Evolutionary conservation across 2,113 vertebrate genomes (phyloP), one percentile per base, ranked within the genome.

Genomic region (Vombatus ursinus): DNA sequence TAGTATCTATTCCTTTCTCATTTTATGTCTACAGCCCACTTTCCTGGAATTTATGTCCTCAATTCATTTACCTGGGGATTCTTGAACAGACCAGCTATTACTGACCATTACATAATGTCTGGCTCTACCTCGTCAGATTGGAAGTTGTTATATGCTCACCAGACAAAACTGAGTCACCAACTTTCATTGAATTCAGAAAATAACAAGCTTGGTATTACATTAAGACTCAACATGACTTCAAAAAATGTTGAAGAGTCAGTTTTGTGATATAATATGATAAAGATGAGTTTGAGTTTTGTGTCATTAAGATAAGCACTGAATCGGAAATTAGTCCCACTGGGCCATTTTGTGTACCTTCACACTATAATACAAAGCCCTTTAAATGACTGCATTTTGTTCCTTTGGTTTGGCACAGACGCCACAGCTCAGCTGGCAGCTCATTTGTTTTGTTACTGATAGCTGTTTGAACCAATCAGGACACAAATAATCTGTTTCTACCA

Each of bases 361-460:
- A 26, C 12, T 14, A 50, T 50, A 28, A 49, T 50, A 50, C 26
- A 49, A 26, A 90, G 12, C 47, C n/a, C n/a, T 37, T 51, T 92
- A 44, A 47, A 26, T n/a, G 47, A 22, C 90, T 93, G 94, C 53
- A 48, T 95, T 95, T 96, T 96, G 11, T 93, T 97, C 94, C 93
- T 2, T 1, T 24, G 91, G 11, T 1, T 84, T 22, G n/a, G 91
- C 94, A 68, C 92, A 50, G 31, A 8, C 1, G 3, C 31, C 50
- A 44, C 95, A 51, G 91, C 52, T 92, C 90, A 92, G 53, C 28
- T 97, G 91, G 96, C 90, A 95, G 96, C 24, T 97, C 48, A 50
- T 97, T 98, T 96, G 91, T 98, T 98, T 98, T 98, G 95, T 98
- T 98, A 97, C 96, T 95, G 93, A 96, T 95, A 95, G 49, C 3